Base-by-base conservation (phyloP, 2,888 invertebrate species). In the Allolobophora icterica region DNA sequence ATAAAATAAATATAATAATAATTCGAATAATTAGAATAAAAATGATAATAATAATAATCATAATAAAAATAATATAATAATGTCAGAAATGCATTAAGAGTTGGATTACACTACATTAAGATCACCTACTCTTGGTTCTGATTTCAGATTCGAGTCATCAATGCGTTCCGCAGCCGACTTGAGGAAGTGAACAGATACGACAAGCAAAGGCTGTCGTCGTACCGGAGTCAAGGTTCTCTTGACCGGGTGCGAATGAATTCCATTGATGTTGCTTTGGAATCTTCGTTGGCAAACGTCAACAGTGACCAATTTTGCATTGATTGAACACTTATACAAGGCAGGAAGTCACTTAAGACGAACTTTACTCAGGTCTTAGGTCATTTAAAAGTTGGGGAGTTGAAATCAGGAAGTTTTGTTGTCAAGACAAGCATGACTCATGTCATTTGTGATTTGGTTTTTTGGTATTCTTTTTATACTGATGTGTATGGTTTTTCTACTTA, bases 161-260 rank as follows among this genome's bases (percentile, higher is more conserved):
- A 99, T 97, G 99, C 99, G 96, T 99, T 99, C 97, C 99, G 99
- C 96, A 98, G 98, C 97, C 99, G 99, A 96, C 97, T 99, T 96
- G 99, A 99, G n/a, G 11, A 71, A 96, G 97, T 98, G 95, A 97
- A 98, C 96, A 94, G 94, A 96, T 97, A 98, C 96, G 98, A 98
- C 90, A 93, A 93, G 91, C 94, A 94, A 94, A 94, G 94, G 93
- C 92, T 95, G 93, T 94, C 95, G 91, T 95, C 95, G 83, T 93
- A 94, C 91, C 94, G 94, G 93, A 95, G 95, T 93, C 94, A 93
- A 93, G 94, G 94, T 92, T 95, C 95, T 90, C 93, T 95, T 90
- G 94, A 94, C 93, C 94, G 94, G n/a, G 17, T 71, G 71, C n/a
- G 71, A 71, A 30, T 71, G 30, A 71, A 71, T 71, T 30, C 71